Conservation (phyloP, 2,797 vertebrate genomes). For the Linurgus olivaceus region DNA sequence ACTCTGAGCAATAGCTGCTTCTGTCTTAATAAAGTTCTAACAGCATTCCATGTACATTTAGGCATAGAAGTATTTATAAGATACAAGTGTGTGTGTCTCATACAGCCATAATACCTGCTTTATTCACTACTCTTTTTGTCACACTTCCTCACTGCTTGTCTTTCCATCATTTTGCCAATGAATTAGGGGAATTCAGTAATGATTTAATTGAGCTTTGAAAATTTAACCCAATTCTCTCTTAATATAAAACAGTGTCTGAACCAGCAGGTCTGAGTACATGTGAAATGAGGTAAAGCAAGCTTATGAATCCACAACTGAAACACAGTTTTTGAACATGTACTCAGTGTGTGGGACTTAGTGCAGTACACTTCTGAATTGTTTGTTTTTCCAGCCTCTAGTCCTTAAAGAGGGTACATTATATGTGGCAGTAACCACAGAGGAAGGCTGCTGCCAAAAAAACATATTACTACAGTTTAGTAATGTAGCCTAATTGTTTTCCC, state of each 20-base stretch:
- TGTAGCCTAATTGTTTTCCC: conserved; percentile 38
- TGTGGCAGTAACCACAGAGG: background rate
- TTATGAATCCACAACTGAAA: conserved; percentile 23
- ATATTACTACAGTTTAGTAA: conserved; percentile 27
- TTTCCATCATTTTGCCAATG: background rate
- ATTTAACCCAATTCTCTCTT: background rate
- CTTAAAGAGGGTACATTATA: conserved; percentile 37
- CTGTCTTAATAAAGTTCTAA: background rate
- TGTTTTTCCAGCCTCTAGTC: conserved; percentile 35
- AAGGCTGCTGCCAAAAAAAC: conserved; percentile 38
- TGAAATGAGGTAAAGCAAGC: conserved; percentile 22
- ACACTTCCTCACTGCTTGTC: background rate
- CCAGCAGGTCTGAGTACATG: background rate
- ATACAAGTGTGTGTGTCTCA: background rate
- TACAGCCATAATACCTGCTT: background rate
- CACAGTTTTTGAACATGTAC: background rate
- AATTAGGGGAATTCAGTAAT: background rate
- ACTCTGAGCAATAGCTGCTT: background rate
- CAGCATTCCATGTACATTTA: background rate
- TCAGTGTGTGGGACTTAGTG: background rate
- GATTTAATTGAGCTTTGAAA: background rate
- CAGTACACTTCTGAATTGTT: conserved; percentile 19
- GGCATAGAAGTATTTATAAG: background rate
- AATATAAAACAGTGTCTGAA: background rate
- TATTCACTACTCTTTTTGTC: background rate